Conservation (phyloP, 2,797 vertebrate genomes). For the Phrynocephalus guinanensis region DNA sequence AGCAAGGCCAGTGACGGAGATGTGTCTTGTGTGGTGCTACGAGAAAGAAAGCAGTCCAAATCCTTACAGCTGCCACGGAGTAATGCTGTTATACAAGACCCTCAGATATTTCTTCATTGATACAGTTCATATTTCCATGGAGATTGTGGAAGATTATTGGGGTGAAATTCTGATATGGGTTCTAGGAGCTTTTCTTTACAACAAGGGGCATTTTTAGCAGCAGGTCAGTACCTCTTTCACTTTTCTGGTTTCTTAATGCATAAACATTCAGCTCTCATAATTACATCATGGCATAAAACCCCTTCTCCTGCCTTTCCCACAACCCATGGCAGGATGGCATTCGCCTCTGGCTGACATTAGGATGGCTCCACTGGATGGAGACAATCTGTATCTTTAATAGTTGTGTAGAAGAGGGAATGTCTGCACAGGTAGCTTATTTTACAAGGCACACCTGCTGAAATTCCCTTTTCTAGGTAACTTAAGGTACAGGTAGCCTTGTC, state of each 20-base stretch:
- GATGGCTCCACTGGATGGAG: not conserved
- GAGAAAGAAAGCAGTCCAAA: not conserved
- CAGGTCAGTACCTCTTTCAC: not conserved
- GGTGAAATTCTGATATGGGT: not conserved
- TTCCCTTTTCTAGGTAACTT: too few relatives aligned
- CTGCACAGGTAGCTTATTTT: too few relatives aligned
- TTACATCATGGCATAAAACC: not conserved
- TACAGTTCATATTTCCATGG: not conserved
- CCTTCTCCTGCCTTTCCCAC: not conserved
- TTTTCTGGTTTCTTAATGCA: not conserved
- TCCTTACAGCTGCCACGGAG: not conserved
- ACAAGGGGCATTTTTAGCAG: not conserved
- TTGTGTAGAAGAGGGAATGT: too few relatives aligned
- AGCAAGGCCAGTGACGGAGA: not conserved
- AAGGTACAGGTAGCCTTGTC: too few relatives aligned
- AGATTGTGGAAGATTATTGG: not conserved
- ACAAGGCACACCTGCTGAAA: too few relatives aligned
- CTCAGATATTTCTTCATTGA: conserved; percentile 27
- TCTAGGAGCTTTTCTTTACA: not conserved
- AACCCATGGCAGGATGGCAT: too few relatives aligned
- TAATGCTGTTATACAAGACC: conserved; percentile 1
- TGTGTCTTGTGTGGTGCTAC: not conserved
- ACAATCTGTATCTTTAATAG: too few relatives aligned
- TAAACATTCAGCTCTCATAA: not conserved
- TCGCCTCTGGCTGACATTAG: not conserved